Percentiles rank a stretch among this genome's conserved stretches.
Evolutionary conservation across 2,797 vertebrate genomes (phyloP).

Genomic region (Myripristis jacobus): DNA sequence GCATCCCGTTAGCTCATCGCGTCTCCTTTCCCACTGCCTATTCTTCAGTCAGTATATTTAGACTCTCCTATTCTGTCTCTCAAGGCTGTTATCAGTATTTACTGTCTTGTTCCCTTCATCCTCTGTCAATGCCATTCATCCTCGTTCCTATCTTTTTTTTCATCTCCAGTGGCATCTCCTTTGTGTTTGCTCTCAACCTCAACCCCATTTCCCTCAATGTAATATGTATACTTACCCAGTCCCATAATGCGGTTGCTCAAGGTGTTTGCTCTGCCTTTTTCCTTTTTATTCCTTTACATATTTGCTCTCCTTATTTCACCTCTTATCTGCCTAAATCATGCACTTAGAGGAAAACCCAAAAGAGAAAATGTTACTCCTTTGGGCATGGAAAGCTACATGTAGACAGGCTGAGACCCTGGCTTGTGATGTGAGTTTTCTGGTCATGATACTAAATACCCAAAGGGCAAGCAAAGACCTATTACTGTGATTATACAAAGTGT

Average conservation of each 20-base stretch:
- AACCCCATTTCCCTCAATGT: neutral
- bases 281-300: neutral
- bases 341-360: no score
- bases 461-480: no score
- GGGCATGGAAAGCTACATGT: no score
- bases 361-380: no score
- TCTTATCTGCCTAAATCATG: neutral
- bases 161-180: no score
- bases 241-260: neutral
- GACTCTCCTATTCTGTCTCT: neutral
- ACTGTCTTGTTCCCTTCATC: neutral
- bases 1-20: conserved; percentile 40
- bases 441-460: no score
- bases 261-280: neutral
- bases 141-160: neutral
- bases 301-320: neutral
- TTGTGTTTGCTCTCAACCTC: conserved; percentile 4
- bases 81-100: neutral
- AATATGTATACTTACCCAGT: neutral
- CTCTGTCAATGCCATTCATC: neutral
- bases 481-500: no score
- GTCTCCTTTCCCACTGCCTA: neutral
- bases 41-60: conserved; percentile 1
- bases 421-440: no score
- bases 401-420: no score